Conservation (phyloP, 2,113 vertebrate species). For the Echinops telfairi region DNA sequence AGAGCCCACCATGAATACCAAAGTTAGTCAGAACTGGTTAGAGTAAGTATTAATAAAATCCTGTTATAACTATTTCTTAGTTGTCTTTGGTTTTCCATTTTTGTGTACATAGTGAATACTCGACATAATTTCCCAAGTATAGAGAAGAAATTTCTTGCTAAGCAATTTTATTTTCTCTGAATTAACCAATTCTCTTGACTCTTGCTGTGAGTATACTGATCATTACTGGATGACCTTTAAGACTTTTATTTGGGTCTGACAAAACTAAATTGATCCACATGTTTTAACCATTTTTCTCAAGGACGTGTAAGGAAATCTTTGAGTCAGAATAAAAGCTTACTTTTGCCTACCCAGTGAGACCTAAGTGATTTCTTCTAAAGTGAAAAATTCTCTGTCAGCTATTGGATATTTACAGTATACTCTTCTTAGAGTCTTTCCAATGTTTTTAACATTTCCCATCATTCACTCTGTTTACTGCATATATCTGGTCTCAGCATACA, state of each 20-base stretch:
- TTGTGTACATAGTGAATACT: neutral
- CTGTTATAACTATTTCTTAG: slow-evolving; percentile 16
- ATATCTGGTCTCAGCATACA: neutral
- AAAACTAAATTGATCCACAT: neutral
- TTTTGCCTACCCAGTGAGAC: neutral
- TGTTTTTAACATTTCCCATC: slow-evolving; percentile 24
- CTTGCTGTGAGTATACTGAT: neutral
- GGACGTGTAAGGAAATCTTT: slow-evolving; percentile 6
- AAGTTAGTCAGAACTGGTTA: slow-evolving; percentile 24
- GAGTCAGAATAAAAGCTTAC: slow-evolving; percentile 28
- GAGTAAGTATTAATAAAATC: slow-evolving; percentile 13
- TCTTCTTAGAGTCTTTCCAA: neutral
- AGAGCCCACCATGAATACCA: neutral
- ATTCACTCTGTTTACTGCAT: neutral
- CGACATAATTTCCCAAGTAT: neutral
- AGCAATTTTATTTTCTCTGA: slow-evolving; percentile 21
- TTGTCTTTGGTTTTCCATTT: slow-evolving; percentile 35
- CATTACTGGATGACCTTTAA: neutral
- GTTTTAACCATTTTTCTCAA: slow-evolving; percentile 38
- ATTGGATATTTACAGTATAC: neutral
- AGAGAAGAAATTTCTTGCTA: slow-evolving; percentile 43
- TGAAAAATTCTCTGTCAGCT: slow-evolving; percentile 22
- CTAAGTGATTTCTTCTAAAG: neutral
- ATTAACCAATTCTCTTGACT: neutral
- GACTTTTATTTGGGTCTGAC: neutral